Percentiles rank a stretch among this genome's conserved stretches.
Conservation (phyloP, 2,888 invertebrate genomes). For the Cephus pygmeus region DNA sequence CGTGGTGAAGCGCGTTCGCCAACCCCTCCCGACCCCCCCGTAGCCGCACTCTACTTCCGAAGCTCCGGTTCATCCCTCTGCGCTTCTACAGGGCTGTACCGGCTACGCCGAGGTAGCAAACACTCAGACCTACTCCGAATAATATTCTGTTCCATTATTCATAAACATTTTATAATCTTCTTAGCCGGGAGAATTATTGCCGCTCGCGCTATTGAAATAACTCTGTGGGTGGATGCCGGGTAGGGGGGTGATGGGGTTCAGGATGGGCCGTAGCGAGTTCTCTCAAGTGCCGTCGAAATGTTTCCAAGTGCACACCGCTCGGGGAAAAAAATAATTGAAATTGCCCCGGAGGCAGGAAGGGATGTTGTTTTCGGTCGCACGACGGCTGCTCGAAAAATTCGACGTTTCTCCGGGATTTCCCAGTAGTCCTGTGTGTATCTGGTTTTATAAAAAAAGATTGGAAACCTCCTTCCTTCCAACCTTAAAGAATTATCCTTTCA, state of each 20-base stretch:
- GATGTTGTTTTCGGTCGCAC: neutral
- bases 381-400: neutral
- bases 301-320: conserved; percentile 43
- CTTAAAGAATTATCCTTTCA: neutral
- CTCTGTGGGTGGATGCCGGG: conserved; percentile 24
- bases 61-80: conserved; percentile 9
- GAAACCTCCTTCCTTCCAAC: neutral
- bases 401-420: neutral
- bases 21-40: neutral
- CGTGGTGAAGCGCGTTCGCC: conserved; percentile 1
- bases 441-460: neutral
- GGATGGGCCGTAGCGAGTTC: conserved; percentile 44
- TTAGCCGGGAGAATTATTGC: conserved; percentile 55
- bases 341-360: neutral
- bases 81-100: conserved; percentile 13
- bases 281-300: conserved; percentile 56
- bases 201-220: conserved; percentile 50
- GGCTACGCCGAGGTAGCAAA: conserved; percentile 16
- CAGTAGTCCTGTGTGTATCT: neutral
- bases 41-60: neutral
- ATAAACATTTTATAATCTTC: conserved; percentile 61
- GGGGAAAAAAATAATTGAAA: conserved; percentile 62
- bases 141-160: conserved; percentile 59
- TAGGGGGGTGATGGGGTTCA: conserved; percentile 15
- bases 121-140: conserved; percentile 34